Evolutionary conservation across 2,888 invertebrate species (phyloP), one percentile per base, ranked within the genome.

Genomic region (Agonopterix alstromeriana): DNA sequence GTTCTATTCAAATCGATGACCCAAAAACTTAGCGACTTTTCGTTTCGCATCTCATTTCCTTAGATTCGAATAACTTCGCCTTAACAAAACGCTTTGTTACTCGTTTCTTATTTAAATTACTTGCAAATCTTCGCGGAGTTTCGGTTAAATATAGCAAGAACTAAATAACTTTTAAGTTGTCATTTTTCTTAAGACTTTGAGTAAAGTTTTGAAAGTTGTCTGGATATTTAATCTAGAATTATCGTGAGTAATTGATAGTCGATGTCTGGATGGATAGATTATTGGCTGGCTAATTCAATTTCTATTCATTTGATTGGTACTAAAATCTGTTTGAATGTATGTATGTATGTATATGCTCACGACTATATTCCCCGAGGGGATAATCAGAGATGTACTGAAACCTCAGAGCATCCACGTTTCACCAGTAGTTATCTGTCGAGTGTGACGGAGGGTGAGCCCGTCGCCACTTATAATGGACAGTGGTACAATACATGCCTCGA

Each of bases 21-120:
- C 67, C 63, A 58, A 63, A 70, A 67, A 61, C 55, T 67, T 65
- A 60, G 61, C 54, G 58, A 61, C 55, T 67, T 65, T 60, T 61
- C 54, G 58, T 63, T 69, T 66, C 60, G 65, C 61, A 64, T 68
- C 65, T 73, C 73, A 75, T 76, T 76, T 77, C 73, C 72, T 60
- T 49, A 52, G 54, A 59, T 69, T 71, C 65, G 67, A 72, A 72
- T 71, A 73, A 71, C 67, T 66, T 65, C 49, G 57, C 65, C 63
- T 69, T 68, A 69, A 75, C 70, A 65, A 65, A 72, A 77, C 57
- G 73, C 69, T 73, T 74, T 70, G 75, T 70, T 57, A 61, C 61
- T 59, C 64, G 63, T 50, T 65, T 57, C 60, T 58, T 72, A 64
- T 68, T 70, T 67, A 65, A 70, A 70, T 73, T 70, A 66, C 67